These are phyloP conservation scores for Monomorium pharaonis DNA, from an alignment of 1,140 invertebrate species.

Conservation along the genomic window DNA sequence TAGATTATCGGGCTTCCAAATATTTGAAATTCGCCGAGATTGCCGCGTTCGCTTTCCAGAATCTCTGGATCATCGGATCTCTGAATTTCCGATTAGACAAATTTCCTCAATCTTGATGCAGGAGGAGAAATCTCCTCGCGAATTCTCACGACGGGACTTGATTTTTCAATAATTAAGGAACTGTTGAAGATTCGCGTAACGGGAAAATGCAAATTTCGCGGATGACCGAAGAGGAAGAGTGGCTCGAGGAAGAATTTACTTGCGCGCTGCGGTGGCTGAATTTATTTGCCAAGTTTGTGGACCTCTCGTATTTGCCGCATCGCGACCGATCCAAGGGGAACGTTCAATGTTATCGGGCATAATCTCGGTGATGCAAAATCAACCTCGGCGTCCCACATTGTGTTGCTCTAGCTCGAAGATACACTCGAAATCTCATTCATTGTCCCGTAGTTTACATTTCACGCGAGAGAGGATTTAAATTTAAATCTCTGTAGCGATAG, in stretches of 20 bases:
- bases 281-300: conserved; percentile 20
- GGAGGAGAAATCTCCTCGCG: conserved; percentile 16
- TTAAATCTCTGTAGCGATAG: background rate
- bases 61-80: conserved; percentile 29
- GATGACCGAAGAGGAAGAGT: background rate
- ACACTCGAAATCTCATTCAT: background rate
- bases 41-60: background rate
- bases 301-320: background rate
- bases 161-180: conserved; percentile 45
- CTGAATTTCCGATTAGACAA: conserved; percentile 42
- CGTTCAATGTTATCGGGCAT: background rate
- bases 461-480: conserved; percentile 8
- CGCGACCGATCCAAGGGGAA: background rate
- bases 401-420: background rate
- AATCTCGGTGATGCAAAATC: conserved; percentile 9
- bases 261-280: background rate
- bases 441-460: background rate
- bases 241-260: background rate
- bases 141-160: conserved; percentile 17
- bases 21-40: conserved; percentile 29
- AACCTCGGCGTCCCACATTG: background rate
- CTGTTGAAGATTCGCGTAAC: conserved; percentile 2
- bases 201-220: conserved; percentile 28
- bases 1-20: conserved; percentile 24
- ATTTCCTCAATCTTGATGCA: conserved; percentile 49